Evolutionary conservation across 2,113 vertebrate species (phyloP).

Genomic region (Albula goreensis): DNA sequence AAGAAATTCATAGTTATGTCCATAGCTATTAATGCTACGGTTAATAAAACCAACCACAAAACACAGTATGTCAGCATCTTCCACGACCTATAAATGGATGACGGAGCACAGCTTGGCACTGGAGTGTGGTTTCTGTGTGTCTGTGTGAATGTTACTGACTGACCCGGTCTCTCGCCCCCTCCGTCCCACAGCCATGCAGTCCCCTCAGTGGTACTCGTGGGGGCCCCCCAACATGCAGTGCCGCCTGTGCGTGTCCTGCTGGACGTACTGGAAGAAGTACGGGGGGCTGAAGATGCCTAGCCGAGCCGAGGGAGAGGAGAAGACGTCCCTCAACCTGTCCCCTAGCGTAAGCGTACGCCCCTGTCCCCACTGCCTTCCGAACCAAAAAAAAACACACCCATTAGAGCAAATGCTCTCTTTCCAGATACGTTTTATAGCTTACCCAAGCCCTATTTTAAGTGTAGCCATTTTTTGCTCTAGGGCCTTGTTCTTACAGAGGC

Average conservation of each 20-base stretch:
- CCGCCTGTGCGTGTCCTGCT: slow-evolving; percentile 91
- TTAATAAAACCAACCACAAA: too few relatives aligned
- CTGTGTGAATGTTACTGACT: not conserved
- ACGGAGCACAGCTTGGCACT: not conserved
- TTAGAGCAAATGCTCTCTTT: too few relatives aligned
- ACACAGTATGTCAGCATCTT: too few relatives aligned
- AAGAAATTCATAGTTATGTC: too few relatives aligned
- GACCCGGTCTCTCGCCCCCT: slow-evolving; percentile 21
- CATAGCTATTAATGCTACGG: too few relatives aligned
- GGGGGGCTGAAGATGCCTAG: slow-evolving; percentile 97
- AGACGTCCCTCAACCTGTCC: slow-evolving; percentile 80
- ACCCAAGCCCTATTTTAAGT: too few relatives aligned
- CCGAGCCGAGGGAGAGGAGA: slow-evolving; percentile 83
- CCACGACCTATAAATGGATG: too few relatives aligned
- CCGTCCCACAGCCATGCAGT: slow-evolving; percentile 80
- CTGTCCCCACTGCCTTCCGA: not conserved
- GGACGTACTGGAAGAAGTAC: slow-evolving; percentile 99
- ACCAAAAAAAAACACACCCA: too few relatives aligned
- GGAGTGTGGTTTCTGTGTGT: not conserved
- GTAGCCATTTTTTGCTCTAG: too few relatives aligned
- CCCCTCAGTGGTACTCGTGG: slow-evolving; percentile 98
- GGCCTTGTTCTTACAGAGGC: too few relatives aligned
- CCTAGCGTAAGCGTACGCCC: slow-evolving; percentile 71
- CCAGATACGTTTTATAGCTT: too few relatives aligned
- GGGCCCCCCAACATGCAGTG: slow-evolving; percentile 98